Percentiles rank a stretch among this genome's conserved stretches.
Conservation (phyloP, 2,113 vertebrate genomes). For the Cariama cristata region DNA sequence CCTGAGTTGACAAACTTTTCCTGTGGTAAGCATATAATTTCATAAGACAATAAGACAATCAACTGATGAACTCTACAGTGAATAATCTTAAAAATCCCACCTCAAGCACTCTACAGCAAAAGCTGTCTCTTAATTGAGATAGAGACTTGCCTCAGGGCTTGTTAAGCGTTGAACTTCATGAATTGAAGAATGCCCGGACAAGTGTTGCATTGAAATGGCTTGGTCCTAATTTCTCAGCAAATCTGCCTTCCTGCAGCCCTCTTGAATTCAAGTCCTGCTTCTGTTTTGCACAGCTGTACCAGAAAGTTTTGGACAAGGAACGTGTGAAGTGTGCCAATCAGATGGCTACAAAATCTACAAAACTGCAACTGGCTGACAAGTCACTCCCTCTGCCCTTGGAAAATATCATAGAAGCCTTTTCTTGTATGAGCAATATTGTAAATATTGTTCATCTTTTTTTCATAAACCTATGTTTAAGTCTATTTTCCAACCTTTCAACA, state of each 20-base stretch:
- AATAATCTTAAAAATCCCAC: neutral
- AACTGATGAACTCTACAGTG: neutral
- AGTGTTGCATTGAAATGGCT: neutral
- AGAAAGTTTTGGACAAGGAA: constrained; percentile 4
- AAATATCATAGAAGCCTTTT: neutral
- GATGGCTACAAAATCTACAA: neutral
- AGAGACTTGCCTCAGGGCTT: neutral
- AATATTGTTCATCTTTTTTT: constrained; percentile 11
- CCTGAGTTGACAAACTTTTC: neutral
- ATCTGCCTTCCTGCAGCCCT: neutral
- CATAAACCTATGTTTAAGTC: neutral
- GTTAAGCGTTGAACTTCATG: neutral
- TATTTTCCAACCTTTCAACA: neutral
- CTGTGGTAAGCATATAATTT: neutral
- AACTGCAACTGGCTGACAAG: neutral
- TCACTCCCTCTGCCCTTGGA: neutral
- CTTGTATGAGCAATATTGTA: neutral
- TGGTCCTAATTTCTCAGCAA: neutral
- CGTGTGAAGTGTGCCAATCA: neutral
- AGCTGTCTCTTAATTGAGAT: neutral
- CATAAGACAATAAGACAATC: neutral
- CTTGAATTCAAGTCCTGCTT: neutral
- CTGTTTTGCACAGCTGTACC: neutral
- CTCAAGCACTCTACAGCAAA: neutral
- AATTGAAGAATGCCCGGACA: neutral